phyloP scores from a whole-genome alignment of 2,113 vertebrate genomes.

The Lagopus leucura region DNA sequence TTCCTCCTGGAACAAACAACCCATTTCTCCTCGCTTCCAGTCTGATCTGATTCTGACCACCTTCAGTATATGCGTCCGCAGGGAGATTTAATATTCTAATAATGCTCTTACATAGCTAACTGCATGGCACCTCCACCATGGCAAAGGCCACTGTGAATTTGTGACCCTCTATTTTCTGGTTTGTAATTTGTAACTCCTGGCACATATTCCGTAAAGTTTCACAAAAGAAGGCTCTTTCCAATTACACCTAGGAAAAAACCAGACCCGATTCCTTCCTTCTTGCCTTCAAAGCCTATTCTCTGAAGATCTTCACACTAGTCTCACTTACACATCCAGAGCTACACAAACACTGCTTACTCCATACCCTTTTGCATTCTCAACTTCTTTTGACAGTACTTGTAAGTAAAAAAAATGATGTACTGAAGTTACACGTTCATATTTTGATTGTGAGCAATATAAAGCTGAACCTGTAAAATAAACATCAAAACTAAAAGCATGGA shows the following conservation, averaged over 20 bases:
- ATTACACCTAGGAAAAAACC: neutral
- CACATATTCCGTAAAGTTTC: neutral
- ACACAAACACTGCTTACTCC: neutral
- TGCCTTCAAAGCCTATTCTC: neutral
- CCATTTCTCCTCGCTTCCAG: neutral
- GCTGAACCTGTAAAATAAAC: neutral
- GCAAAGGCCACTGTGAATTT: neutral
- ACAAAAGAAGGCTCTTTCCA: neutral
- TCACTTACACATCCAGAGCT: neutral
- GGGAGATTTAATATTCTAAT: neutral
- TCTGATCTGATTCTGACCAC: neutral
- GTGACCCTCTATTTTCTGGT: neutral
- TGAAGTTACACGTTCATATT: neutral
- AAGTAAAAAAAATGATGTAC: neutral
- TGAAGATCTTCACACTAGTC: neutral
- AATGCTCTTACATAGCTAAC: neutral
- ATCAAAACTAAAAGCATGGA: neutral
- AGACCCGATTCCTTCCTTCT: neutral
- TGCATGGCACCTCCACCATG: neutral
- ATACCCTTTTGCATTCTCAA: neutral
- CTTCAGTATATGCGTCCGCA: neutral
- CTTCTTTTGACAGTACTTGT: neutral
- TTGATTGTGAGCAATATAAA: rapidly evolving
- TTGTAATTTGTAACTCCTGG: neutral
- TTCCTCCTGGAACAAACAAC: neutral